Evolutionary conservation across 1,140 invertebrate genomes (phyloP), one percentile per base, ranked within the genome.

Genomic region (Aleiodes sp.): DNA sequence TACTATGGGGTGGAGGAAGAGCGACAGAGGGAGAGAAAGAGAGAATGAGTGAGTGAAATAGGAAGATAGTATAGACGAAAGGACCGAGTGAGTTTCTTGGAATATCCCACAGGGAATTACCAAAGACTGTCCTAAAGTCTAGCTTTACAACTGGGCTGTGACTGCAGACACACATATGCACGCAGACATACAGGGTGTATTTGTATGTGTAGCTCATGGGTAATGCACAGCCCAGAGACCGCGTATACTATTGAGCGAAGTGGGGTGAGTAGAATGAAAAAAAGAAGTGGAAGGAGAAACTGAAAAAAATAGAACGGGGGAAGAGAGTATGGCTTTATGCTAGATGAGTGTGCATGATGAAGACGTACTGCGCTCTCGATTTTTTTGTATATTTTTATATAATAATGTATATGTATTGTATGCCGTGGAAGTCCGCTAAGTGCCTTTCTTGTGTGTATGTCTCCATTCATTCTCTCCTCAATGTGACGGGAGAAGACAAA

Each of bases 81-180:
- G 56, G 12, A 59, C 12, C n/a, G 28, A 59, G 46, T 24, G 46
- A 68, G 66, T 68, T 68, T 68, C 16, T 41, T 46, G 66, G 57
- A 61, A 68, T 68, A 68, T 68, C 57, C 66, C 57, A 9, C 28
- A 19, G 66, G 66, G 66, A 68, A 61, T 68, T 68, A 43, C 56
- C 66, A 68, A 68, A 68, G 66, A 61, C 66, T 68, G 37, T 68
- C 57, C 39, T 19, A 41, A 35, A 61, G 66, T 68, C 65, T 68
- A 4, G 66, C 59, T 37, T 61, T 68, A 68, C 37, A 68, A 61
- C 39, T 68, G 35, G 41, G 21, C 21, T 31, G 9, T 31, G 28
- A 33, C 31, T 33, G 12, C 7, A 31, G 56, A 29, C 14, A 39
- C 33, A 29, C 37, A 35, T 37, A 59, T 24, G 14, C 14, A 39